Base-by-base conservation (phyloP, 2,113 vertebrate species). In the Stigmatopora nigra region DNA sequence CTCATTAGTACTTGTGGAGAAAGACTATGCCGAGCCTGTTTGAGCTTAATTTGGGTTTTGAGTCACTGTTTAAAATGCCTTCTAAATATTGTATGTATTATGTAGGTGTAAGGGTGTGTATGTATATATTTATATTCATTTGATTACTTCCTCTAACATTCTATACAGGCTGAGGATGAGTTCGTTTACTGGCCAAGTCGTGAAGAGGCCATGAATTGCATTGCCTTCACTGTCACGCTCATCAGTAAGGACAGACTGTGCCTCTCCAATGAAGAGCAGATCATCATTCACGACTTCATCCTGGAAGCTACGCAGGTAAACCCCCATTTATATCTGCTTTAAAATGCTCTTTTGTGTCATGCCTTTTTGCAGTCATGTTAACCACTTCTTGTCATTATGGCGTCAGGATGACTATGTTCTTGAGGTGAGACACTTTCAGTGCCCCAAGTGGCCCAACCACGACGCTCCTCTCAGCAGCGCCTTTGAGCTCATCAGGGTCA, bases 141-240 rank as follows among this genome's bases (percentile, higher is more conserved):
- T 14, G 15, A 4, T 17, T 52, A 19, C 19, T 36, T 4, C 36
- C 5, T 59, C 3, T 31, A 67, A 14, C 49, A 17, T 67, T 79
- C 20, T 68, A 79, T 72, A 48, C 76, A 99, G 96, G 95, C 96
- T 41, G 96, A 99, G 89, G 96, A 98, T 84, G 96, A 99, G 84
- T 98, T 97, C 93, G 96, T 98, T 58, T 99, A 99, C 86, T 99
- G 97, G 97, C 96, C 96, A 25, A 98, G 96, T 85, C 92, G 97
- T 1, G 97, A 99, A 78, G 95, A 98, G 89, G 93, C 97, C 83
- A 98, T 99, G 95, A 99, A 97, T 90, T 99, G 96, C 83, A 92
- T 98, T 80, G 92, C 94, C 81, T 99, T 99, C 86, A 99, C 95
- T 8, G 97, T 99, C 89, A 99, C 97, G 64, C 95, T 99, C 78